phyloP scores from a whole-genome alignment of 2,113 vertebrate genomes.

The Cichladusa arquata region DNA sequence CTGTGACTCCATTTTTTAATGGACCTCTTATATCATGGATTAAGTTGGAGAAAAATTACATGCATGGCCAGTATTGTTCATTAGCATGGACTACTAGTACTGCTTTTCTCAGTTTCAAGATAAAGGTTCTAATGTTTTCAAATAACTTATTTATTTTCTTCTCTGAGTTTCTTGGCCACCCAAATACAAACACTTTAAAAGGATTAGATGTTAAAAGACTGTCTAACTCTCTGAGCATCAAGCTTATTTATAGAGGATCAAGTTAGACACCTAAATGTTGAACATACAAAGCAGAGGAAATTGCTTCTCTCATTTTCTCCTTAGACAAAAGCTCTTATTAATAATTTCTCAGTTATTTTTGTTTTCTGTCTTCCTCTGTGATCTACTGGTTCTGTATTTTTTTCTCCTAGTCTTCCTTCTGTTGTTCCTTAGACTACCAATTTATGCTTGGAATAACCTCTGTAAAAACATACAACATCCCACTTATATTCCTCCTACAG shows the following conservation, averaged over 20 bases:
- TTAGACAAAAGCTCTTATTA: not conserved
- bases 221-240: not conserved
- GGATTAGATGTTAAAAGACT: not conserved
- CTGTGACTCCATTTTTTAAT: not conserved
- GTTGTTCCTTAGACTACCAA: not conserved
- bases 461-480: not conserved
- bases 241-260: not conserved
- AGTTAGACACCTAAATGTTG: not conserved
- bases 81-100: not conserved
- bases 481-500: not conserved
- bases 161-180: not conserved
- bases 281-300: not conserved
- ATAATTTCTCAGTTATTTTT: not conserved
- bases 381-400: not conserved
- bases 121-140: not conserved
- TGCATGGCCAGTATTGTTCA: not conserved
- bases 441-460: not conserved
- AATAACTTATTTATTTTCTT: not conserved
- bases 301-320: not conserved
- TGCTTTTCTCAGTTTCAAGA: not conserved
- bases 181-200: not conserved
- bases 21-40: not conserved
- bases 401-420: not conserved
- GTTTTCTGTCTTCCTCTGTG: not conserved
- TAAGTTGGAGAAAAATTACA: not conserved